A percentile compares a stretch with the other conserved stretches of the same genome.
These are phyloP conservation scores for Rotaria sp. DNA, from an alignment of 2,888 invertebrate genomes.

Conservation along the genomic window DNA sequence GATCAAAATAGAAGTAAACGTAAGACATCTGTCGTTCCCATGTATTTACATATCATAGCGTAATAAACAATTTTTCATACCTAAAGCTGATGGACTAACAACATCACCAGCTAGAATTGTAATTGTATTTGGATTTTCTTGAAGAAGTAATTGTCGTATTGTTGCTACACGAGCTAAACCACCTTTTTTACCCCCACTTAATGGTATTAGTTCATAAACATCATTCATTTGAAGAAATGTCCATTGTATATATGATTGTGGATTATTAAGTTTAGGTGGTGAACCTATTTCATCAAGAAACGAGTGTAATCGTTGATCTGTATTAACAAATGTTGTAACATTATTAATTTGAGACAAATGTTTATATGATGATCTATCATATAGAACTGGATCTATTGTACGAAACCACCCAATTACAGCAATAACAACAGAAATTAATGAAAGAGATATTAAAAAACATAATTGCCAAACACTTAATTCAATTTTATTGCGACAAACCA, in stretches of 20 bases:
- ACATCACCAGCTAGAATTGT: constrained; percentile 13
- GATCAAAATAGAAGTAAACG: background rate
- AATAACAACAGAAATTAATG: background rate
- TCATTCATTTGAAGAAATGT: constrained; percentile 27
- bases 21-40: background rate
- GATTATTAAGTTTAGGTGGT: background rate
- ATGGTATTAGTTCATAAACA: constrained; percentile 19
- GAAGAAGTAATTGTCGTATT: background rate
- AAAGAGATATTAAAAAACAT: background rate
- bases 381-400: background rate
- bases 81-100: constrained; percentile 22
- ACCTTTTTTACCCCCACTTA: background rate
- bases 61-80: no score
- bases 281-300: constrained; percentile 13
- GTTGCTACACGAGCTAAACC: constrained; percentile 17
- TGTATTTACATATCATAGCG: background rate
- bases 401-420: background rate
- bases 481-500: background rate
- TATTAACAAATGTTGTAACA: background rate
- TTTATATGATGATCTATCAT: background rate
- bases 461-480: constrained; percentile 13
- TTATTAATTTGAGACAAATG: background rate
- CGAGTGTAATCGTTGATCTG: background rate
- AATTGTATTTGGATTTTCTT: constrained; percentile 21
- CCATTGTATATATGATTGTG: constrained; percentile 3